phyloP scores from a whole-genome alignment of 1,140 invertebrate species.

The Venustaconcha ellipsiformis region DNA sequence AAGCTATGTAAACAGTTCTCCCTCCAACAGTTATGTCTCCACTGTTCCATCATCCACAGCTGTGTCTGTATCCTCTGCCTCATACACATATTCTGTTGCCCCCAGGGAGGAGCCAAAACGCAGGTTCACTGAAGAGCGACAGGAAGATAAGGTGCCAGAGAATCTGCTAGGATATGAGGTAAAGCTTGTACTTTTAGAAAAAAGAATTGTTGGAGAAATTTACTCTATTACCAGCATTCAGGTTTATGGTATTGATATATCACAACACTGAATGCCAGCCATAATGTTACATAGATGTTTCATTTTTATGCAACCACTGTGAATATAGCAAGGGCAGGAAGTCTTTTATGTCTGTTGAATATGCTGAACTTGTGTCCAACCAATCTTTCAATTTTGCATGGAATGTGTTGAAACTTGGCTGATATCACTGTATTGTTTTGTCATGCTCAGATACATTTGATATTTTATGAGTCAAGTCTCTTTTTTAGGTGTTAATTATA shows the following conservation, averaged over 20 bases:
- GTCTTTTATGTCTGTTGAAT: background rate
- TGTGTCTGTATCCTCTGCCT: constrained; percentile 29
- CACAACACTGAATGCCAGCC: background rate
- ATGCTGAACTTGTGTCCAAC: too few species aligned
- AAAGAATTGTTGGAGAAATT: background rate
- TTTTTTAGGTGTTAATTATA: too few species aligned
- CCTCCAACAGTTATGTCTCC: too few species aligned
- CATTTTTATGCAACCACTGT: background rate
- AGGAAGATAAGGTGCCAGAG: constrained; percentile 64
- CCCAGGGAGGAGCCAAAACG: constrained; percentile 51
- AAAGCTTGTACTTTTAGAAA: background rate
- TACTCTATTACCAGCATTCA: background rate
- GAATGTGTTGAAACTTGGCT: too few species aligned
- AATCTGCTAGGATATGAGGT: constrained; percentile 67
- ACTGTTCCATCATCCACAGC: constrained; percentile 18
- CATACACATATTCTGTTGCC: constrained; percentile 32
- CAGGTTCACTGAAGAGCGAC: constrained; percentile 64
- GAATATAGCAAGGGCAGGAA: too few species aligned
- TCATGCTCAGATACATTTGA: too few species aligned
- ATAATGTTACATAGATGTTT: background rate
- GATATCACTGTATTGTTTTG: too few species aligned
- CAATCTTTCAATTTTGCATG: too few species aligned
- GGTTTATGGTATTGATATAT: background rate
- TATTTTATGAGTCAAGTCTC: too few species aligned
- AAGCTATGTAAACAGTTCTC: too few species aligned